Evolutionary conservation across 1,140 invertebrate genomes (phyloP).

Genomic region (Chlorops oryzae): DNA sequence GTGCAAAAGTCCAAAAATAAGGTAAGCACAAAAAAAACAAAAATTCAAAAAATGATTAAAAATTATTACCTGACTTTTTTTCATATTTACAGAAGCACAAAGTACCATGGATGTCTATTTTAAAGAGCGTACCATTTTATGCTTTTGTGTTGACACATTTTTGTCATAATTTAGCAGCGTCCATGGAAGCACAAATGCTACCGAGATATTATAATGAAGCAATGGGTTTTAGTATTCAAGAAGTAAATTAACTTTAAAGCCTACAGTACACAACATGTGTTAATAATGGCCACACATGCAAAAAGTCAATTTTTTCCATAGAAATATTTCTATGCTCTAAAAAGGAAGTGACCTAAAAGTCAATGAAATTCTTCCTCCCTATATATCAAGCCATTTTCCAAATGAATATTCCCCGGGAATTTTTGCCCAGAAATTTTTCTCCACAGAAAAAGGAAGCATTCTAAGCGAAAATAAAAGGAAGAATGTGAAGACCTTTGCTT

Average conservation of each 20-base stretch:
- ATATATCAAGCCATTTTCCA: too few relatives aligned
- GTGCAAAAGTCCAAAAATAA: too few relatives aligned
- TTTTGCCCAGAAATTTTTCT: slow-evolving; percentile 27
- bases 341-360: too few relatives aligned
- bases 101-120: slow-evolving; percentile 29
- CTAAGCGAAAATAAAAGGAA: too few relatives aligned
- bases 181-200: slow-evolving; percentile 24
- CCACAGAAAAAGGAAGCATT: too few relatives aligned
- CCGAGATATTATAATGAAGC: slow-evolving; percentile 37
- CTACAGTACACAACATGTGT: not conserved
- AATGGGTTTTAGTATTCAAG: slow-evolving; percentile 24
- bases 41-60: not conserved
- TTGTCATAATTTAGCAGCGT: slow-evolving; percentile 33
- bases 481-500: too few relatives aligned
- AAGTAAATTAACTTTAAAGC: slow-evolving; percentile 15
- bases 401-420: too few relatives aligned
- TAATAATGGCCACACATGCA: not conserved
- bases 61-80: not conserved
- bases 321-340: slow-evolving; percentile 11
- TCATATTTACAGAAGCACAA: slow-evolving; percentile 8
- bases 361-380: too few relatives aligned
- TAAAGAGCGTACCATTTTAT: slow-evolving; percentile 24
- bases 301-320: slow-evolving; percentile 1
- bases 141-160: slow-evolving; percentile 37
- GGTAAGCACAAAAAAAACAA: not conserved